Conservation (phyloP, 2,113 vertebrate species). For the Acanthochromis polyacanthus region DNA sequence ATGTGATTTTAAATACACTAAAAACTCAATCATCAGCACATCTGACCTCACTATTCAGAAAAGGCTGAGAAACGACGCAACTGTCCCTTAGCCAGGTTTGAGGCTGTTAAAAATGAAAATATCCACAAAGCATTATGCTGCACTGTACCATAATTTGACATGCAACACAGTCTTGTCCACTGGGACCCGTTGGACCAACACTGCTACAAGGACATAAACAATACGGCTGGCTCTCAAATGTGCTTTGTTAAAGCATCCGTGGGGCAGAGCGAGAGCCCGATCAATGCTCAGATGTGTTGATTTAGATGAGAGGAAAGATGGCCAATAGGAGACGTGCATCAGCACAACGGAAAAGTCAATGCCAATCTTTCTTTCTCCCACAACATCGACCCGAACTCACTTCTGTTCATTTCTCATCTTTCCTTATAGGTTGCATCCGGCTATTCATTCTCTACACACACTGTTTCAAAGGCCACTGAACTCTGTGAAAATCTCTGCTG, state of each 20-base stretch:
- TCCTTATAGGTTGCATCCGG: constrained; percentile 20
- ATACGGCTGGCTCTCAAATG: constrained; percentile 29
- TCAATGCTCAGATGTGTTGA: constrained; percentile 70
- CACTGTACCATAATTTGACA: not conserved
- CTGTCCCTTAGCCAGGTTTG: not conserved
- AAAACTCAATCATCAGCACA: not conserved
- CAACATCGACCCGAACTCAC: constrained; percentile 62
- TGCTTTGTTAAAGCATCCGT: constrained; percentile 64
- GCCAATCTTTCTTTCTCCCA: constrained; percentile 61
- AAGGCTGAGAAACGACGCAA: not conserved
- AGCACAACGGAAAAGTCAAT: constrained; percentile 68
- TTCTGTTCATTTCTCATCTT: constrained; percentile 36
- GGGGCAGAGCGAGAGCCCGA: constrained; percentile 32
- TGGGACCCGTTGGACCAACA: constrained; percentile 48
- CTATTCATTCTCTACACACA: constrained; percentile 15
- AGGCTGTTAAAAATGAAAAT: constrained; percentile 7
- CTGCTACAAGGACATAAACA: constrained; percentile 36
- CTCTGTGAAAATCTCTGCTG: constrained; percentile 1
- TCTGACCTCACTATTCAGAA: constrained; percentile 5
- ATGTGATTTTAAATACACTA: too few relatives aligned
- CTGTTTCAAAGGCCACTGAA: constrained; percentile 39
- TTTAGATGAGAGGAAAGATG: constrained; percentile 52
- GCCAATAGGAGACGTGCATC: constrained; percentile 54
- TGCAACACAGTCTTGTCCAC: not conserved
- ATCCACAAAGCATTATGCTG: constrained; percentile 4